phyloP scores from a whole-genome alignment of 2,888 invertebrate genomes.

The Trichogramma evanescens region DNA sequence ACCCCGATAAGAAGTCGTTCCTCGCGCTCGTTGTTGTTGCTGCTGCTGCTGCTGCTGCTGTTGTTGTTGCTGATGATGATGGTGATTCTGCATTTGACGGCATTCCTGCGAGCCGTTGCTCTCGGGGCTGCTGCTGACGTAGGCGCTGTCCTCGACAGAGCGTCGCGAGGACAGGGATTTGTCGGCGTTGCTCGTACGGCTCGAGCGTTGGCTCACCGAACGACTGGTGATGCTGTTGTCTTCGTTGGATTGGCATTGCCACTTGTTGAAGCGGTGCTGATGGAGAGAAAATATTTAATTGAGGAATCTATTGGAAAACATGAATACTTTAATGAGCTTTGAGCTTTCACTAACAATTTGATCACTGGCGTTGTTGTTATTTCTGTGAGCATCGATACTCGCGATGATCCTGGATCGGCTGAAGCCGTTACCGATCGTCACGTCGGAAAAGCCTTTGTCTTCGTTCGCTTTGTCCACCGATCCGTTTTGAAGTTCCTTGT shows the following conservation, averaged over 20 bases:
- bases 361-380: too few species aligned
- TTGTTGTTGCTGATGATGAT: too few species aligned
- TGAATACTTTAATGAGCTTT: too few species aligned
- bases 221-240: not conserved
- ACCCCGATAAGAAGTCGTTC: constrained; percentile 62
- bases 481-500: too few species aligned
- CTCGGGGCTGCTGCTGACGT: constrained; percentile 74
- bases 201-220: not conserved
- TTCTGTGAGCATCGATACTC: too few species aligned
- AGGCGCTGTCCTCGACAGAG: constrained; percentile 63
- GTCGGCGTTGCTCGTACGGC: not conserved
- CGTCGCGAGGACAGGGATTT: constrained; percentile 4
- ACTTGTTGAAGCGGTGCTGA: constrained; percentile 14
- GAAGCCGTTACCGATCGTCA: too few species aligned
- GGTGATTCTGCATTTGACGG: constrained; percentile 37
- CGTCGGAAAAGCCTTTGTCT: too few species aligned
- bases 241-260: not conserved
- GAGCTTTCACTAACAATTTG: too few species aligned
- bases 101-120: constrained; percentile 50
- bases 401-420: too few species aligned
- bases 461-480: too few species aligned
- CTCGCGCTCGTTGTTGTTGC: not conserved
- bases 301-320: too few species aligned
- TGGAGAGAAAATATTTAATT: not conserved
- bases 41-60: too few species aligned